Evolutionary conservation across 2,113 vertebrate species (phyloP), one percentile per base, ranked within the genome.

Genomic region (Malurus melanocephalus): DNA sequence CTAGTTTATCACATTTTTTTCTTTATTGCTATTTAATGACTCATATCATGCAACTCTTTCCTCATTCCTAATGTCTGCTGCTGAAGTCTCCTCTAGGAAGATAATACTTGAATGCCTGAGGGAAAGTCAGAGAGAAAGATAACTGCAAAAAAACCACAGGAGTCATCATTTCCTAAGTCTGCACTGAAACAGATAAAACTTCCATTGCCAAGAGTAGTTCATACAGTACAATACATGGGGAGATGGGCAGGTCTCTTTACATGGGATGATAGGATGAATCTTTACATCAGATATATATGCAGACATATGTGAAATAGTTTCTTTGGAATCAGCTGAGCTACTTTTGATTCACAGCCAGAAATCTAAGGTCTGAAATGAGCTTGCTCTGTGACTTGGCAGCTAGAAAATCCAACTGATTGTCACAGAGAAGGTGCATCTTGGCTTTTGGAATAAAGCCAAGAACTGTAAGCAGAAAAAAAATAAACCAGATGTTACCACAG

Each of bases 11-110:
- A 69, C 64, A 22, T 61, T 71, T 76, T 81, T 86, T 67, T 52
- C 55, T 88, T 93, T 88, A 93, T 84, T 89, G 59, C 66, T 83
- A 87, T 93, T 94, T 95, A 95, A 95, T 91, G 80, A 84, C 83
- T 91, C 76, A n/a, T 78, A 83, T 75, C 57, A 65, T 72, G 38
- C 10, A 2, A 68, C 38, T 81, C 57, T n/a, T 81, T 88, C 38
- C 59, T 79, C 62, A 88, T 76, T 91, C 51, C 57, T 88, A 84
- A 90, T 66, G 80, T 61, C 77, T 88, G 66, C 85, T 88, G 77
- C 69, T 81, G 73, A 95, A 90, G 65, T 53, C 77, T 94, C 66
- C 72, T 87, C 65, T 85, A 49, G 82, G 73, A 67, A 93, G 68
- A 85, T 42, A 76, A 71, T 28, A 78, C 38, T 89, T 59, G 51